A percentile compares a stretch with the other conserved stretches of the same genome.
These are phyloP conservation scores for Caenorhabditis angaria DNA, from an alignment of 2,888 invertebrate species.

Conservation along the genomic window DNA sequence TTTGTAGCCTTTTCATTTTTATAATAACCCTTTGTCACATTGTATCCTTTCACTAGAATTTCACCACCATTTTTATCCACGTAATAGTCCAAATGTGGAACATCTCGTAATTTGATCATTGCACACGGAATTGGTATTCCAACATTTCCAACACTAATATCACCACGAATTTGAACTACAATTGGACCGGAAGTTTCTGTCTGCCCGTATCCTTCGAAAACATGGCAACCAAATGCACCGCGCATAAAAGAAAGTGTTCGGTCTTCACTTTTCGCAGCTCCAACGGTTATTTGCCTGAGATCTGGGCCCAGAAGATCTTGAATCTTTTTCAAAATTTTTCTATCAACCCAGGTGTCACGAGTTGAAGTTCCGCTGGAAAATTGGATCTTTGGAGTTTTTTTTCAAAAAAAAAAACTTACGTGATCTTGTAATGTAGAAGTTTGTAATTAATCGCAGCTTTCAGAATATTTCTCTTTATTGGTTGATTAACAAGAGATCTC, in stretches of 20 bases:
- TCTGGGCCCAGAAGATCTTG: conserved; percentile 28
- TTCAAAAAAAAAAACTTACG: conserved; percentile 14
- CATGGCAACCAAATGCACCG: conserved; percentile 33
- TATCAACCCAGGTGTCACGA: conserved; percentile 32
- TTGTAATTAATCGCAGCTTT: conserved; percentile 36
- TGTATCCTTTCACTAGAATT: conserved; percentile 32
- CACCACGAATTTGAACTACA: conserved; percentile 16
- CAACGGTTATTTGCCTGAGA: conserved; percentile 26
- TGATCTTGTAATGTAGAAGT: conserved; percentile 21
- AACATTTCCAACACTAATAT: conserved; percentile 26
- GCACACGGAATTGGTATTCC: conserved; percentile 27
- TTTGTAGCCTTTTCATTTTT: conserved; percentile 35
- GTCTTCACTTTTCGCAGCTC: conserved; percentile 24
- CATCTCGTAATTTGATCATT: conserved; percentile 31
- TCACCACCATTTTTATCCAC: conserved; percentile 40
- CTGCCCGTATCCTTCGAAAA: conserved; percentile 44
- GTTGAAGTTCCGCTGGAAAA: conserved; percentile 30
- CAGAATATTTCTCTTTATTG: conserved; percentile 26
- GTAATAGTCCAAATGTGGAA: conserved; percentile 34
- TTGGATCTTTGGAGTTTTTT: background rate
- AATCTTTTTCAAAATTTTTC: conserved; percentile 32
- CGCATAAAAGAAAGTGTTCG: conserved; percentile 19
- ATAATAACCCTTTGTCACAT: conserved; percentile 36
- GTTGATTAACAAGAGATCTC: conserved; percentile 24
- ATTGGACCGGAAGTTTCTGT: conserved; percentile 36